Conservation (phyloP, 2,113 vertebrate species). For the Entomyzon cyanotis region DNA sequence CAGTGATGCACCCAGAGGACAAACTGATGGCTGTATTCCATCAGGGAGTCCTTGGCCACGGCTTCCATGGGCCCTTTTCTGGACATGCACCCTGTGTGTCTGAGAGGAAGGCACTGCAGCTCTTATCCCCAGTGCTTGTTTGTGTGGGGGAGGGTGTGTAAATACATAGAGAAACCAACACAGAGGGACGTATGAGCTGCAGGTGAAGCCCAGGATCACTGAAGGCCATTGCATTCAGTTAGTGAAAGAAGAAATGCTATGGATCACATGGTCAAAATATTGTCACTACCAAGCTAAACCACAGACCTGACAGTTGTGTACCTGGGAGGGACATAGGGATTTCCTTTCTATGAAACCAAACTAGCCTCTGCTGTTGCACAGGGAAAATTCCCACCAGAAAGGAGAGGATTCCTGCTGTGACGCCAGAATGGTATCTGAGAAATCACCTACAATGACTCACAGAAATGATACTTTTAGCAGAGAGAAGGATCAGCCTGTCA, state of each 20-base stretch:
- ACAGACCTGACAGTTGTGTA: not conserved
- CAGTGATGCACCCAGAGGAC: not conserved
- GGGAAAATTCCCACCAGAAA: not conserved
- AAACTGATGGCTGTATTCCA: not conserved
- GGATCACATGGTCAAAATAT: not conserved
- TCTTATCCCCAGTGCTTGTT: not conserved
- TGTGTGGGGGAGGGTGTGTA: not conserved
- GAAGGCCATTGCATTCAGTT: not conserved
- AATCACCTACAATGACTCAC: constrained; percentile 7
- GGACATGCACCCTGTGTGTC: not conserved
- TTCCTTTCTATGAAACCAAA: not conserved
- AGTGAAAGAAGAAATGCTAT: not conserved
- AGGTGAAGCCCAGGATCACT: not conserved
- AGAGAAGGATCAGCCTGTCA: not conserved
- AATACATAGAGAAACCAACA: not conserved
- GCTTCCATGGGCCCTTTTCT: not conserved
- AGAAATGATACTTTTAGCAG: not conserved
- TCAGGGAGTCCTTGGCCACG: not conserved
- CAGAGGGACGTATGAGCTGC: rapidly evolving
- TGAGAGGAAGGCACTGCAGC: not conserved
- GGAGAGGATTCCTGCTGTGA: not conserved
- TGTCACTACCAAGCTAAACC: not conserved
- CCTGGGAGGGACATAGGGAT: not conserved
- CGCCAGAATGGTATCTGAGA: not conserved
- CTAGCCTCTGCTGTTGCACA: not conserved